Conservation (phyloP, 2,113 vertebrate genomes). For the Elephantulus edwardii region DNA sequence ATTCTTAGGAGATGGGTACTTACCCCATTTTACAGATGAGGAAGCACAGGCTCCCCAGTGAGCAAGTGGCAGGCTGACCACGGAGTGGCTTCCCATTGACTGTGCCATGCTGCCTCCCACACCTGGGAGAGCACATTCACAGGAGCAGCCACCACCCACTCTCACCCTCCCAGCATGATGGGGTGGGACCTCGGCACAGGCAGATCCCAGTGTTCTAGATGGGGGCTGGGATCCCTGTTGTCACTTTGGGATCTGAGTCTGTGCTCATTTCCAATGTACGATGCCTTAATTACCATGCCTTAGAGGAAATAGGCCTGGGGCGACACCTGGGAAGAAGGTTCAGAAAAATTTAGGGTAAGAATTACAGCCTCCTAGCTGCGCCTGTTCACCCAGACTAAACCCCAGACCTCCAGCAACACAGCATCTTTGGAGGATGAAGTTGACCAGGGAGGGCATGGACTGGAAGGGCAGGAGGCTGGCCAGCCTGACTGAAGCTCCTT, state of each 20-base stretch:
- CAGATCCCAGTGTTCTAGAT: too few species aligned
- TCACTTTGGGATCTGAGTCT: not conserved
- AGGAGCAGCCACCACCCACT: not conserved
- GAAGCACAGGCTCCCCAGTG: not conserved
- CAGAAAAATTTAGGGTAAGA: not conserved
- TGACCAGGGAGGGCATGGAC: not conserved
- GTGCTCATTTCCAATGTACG: not conserved
- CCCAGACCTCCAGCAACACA: not conserved
- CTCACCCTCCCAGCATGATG: accelerated
- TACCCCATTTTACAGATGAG: not conserved
- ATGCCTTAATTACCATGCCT: not conserved
- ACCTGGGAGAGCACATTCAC: not conserved
- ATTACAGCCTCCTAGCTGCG: not conserved
- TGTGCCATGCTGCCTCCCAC: not conserved
- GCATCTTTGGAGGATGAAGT: not conserved
- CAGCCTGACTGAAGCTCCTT: not conserved
- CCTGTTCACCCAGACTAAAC: not conserved
- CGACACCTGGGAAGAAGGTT: not conserved
- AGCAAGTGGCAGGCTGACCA: not conserved
- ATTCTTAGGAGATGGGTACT: not conserved
- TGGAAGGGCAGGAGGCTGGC: not conserved
- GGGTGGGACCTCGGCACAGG: not conserved
- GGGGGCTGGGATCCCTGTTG: not conserved
- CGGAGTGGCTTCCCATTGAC: not conserved
- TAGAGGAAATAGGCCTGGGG: not conserved